phyloP scores from a whole-genome alignment of 2,797 vertebrate species.

The Rhincodon typus region DNA sequence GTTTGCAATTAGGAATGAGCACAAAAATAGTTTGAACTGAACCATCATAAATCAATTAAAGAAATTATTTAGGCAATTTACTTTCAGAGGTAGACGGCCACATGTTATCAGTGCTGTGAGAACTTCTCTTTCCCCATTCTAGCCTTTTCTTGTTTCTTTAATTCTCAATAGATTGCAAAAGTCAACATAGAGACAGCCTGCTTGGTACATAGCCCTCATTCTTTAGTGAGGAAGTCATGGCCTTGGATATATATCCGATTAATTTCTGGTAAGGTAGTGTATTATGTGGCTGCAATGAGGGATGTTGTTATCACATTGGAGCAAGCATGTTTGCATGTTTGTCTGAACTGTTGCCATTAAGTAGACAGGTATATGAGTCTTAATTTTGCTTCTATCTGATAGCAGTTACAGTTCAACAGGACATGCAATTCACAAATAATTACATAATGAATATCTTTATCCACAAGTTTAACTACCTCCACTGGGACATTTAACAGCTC shows the following conservation, averaged over 20 bases:
- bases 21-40: not conserved
- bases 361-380: not conserved
- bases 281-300: not conserved
- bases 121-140: not conserved
- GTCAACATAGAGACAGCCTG: not conserved
- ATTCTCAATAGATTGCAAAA: not conserved
- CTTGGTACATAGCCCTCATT: not conserved
- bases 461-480: not conserved
- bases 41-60: not conserved
- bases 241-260: not conserved
- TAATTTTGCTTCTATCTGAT: not conserved
- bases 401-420: not conserved
- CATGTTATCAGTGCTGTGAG: not conserved
- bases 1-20: not conserved
- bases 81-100: not conserved
- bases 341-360: not conserved
- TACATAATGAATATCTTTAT: not conserved
- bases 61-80: not conserved
- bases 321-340: not conserved
- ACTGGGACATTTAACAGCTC: not conserved
- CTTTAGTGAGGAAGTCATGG: not conserved
- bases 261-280: not conserved
- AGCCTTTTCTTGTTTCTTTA: not conserved
- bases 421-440: not conserved
- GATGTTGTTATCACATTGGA: not conserved